A percentile compares a stretch with the other conserved stretches of the same genome.
These are phyloP conservation scores for Monomorium pharaonis DNA, from an alignment of 1,140 invertebrate species.

Conservation along the genomic window DNA sequence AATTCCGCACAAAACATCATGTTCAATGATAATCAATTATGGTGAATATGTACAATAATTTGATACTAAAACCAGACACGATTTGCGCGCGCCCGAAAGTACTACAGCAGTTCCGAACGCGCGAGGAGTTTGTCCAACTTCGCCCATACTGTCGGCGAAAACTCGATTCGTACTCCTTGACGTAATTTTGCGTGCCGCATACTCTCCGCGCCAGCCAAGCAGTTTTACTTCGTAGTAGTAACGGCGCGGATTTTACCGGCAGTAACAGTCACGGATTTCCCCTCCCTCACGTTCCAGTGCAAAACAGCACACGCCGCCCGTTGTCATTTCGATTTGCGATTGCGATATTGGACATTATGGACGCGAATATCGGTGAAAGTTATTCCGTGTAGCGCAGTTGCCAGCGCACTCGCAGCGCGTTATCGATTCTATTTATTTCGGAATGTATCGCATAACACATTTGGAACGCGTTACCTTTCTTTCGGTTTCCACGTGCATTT, in stretches of 20 bases:
- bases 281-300: no score
- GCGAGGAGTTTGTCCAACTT: conserved; percentile 44
- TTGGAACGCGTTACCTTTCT: neutral
- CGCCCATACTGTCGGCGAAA: conserved; percentile 24
- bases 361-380: conserved; percentile 21
- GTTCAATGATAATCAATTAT: conserved; percentile 34
- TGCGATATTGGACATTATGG: conserved; percentile 23
- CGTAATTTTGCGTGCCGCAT: conserved; percentile 34
- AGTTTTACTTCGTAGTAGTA: conserved; percentile 12
- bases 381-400: conserved; percentile 1
- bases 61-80: conserved; percentile 24
- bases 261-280: neutral
- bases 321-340: conserved; percentile 40
- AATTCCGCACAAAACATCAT: conserved; percentile 11
- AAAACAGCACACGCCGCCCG: conserved; percentile 4
- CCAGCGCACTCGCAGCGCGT: neutral
- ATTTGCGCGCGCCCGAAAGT: conserved; percentile 27
- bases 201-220: neutral
- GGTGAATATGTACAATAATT: conserved; percentile 45
- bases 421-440: conserved; percentile 51
- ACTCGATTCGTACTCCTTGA: conserved; percentile 51
- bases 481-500: neutral
- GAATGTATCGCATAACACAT: conserved; percentile 21
- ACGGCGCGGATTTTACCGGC: conserved; percentile 3
- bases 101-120: conserved; percentile 6